phyloP scores from a whole-genome alignment of 2,888 invertebrate species.

The Rhyacophila evoluta region DNA sequence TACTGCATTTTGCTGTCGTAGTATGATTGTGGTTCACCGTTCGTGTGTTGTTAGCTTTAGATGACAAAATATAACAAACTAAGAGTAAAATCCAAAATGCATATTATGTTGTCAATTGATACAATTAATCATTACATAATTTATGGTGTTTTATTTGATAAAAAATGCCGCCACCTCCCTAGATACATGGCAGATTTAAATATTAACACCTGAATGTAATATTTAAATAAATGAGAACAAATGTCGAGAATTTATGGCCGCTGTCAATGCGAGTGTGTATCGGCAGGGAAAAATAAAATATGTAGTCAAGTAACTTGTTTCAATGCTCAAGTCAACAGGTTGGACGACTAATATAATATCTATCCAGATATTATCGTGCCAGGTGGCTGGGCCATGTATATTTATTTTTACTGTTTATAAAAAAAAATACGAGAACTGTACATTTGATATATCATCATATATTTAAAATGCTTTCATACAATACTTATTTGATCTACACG shows the following conservation, averaged over 20 bases:
- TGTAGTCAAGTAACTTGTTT: neutral
- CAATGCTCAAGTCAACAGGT: neutral
- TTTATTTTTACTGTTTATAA: neutral
- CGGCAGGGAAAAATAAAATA: neutral
- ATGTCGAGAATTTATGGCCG: neutral
- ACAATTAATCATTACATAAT: too few species aligned
- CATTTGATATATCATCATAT: too few species aligned
- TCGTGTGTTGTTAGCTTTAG: too few species aligned
- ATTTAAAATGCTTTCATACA: too few species aligned
- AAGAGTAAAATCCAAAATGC: too few species aligned
- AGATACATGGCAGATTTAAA: neutral
- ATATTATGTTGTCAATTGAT: too few species aligned
- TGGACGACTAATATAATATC: neutral
- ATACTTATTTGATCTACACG: too few species aligned
- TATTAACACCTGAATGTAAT: neutral
- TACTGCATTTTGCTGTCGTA: too few species aligned
- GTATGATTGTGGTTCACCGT: too few species aligned
- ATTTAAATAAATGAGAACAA: neutral
- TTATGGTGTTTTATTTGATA: too few species aligned
- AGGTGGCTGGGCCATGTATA: neutral
- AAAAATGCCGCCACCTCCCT: too few species aligned
- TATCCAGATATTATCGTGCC: neutral
- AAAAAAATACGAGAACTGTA: neutral
- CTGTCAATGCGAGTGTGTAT: neutral
- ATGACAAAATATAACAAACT: too few species aligned